Evolutionary conservation across 2,797 vertebrate genomes (phyloP).

Genomic region (Cacajao melanocephalus): DNA sequence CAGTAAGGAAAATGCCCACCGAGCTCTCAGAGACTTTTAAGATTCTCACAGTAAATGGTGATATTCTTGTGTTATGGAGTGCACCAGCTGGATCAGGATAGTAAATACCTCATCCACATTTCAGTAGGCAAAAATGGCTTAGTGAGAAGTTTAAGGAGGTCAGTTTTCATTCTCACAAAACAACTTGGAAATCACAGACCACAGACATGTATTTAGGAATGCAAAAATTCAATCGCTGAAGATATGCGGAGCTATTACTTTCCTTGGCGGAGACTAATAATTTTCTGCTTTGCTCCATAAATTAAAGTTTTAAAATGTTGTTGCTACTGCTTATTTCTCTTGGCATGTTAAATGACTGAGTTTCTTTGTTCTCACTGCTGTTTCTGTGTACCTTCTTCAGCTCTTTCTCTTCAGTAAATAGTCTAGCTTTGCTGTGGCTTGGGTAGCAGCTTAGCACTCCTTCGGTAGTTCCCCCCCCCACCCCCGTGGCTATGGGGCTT

Average conservation of each 20-base stretch:
- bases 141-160: slow-evolving; percentile 59
- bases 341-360: slow-evolving; percentile 45
- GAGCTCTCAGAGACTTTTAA: not conserved
- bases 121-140: slow-evolving; percentile 34
- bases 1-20: not conserved
- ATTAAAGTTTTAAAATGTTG: slow-evolving; percentile 72
- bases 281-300: slow-evolving; percentile 74
- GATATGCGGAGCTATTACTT: slow-evolving; percentile 73
- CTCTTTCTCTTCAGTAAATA: slow-evolving; percentile 39
- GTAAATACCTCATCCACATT: not conserved
- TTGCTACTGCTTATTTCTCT: slow-evolving; percentile 73
- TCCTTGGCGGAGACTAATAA: slow-evolving; percentile 64
- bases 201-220: slow-evolving; percentile 68
- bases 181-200: slow-evolving; percentile 69
- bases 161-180: slow-evolving; percentile 61
- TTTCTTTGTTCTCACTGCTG: slow-evolving; percentile 66
- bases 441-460: not conserved
- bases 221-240: slow-evolving; percentile 65
- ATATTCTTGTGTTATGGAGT: not conserved
- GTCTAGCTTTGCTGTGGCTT: slow-evolving; percentile 30
- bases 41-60: not conserved
- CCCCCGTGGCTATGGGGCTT: not conserved
- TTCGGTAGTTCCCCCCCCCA: not conserved
- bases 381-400: slow-evolving; percentile 37
- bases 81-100: not conserved